Base-by-base conservation (phyloP, 2,797 vertebrate genomes). In the Pogonophryne albipinna region DNA sequence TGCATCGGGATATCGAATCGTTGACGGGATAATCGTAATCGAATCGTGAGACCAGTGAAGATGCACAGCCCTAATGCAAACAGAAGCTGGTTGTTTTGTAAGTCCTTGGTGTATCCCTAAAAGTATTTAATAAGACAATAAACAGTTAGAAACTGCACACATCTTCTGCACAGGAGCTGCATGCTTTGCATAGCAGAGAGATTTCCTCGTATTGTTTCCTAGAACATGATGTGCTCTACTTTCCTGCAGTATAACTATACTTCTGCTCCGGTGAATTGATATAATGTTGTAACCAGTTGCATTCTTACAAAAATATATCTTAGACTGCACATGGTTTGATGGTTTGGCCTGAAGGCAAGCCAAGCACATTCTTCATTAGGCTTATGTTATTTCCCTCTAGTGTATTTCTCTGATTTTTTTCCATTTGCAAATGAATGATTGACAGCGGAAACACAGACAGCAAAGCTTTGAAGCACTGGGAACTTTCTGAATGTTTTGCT, bases 181-280 rank as follows among this genome's bases (percentile, higher is more conserved):
- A 2, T 79, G 78, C 79, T 79, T 86, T 31, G 65, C 74, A 71
- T 73, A 58, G 84, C 76, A 64, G 34, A 79, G 58, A 86, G 78
- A 83, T 80, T 87, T 86, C 75, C 64, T 74, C 49, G 27, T 71
- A 65, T 63, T 66, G 59, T 87, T 87, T 87, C 85, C 82, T 69
- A 66, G 68, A 64, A 53, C 75, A 46, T 10, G 47, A 66, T 58
- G 79, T 62, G 71, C 74, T 82, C 38, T 23, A 17, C 78, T 79
- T 58, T 64, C 60, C 76, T 74, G 61, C 57, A 53, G 38, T 79
- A 66, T 82, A 78, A 50, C 57, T 80, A 63, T 66, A 71, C 34
- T 80, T 72, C 62, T 62, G 65, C 67, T 76, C 60, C 50, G 56
- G 16, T 50, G 27, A 20, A 60, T 44, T 51, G 23, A 49, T 82